Base-by-base conservation (phyloP, 2,888 invertebrate species). In the Zygaena filipendulae region DNA sequence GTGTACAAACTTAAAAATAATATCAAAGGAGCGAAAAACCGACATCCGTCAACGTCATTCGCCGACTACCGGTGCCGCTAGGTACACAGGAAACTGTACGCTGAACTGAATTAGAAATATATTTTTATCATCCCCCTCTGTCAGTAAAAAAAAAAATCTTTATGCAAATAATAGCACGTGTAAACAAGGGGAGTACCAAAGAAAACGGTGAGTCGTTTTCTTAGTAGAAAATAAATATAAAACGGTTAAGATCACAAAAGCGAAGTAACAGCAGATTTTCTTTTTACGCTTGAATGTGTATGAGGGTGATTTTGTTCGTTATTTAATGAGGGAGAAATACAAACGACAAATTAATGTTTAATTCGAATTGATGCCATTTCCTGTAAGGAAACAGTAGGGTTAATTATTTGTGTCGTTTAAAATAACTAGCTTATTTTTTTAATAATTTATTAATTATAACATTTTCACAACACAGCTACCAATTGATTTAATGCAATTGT, bases 141-240 rank as follows among this genome's bases (percentile, higher is more conserved):
- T 29, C 26, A 36, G 50, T 50, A 61, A 59, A 70, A 61, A 59
- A 70, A 16, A 69, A 71, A 70, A 69, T 61, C 60, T 68, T 70
- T 72, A 77, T 75, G 77, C 79, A 77, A 77, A 77, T 77, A 77
- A 69, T 55, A 66, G 62, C 70, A 72, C 70, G 64, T 75, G 75
- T 75, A 70, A 68, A 72, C 60, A 70, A 59, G 54, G 58, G 70
- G 44, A 70, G 63, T 61, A 55, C 52, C 54, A 27, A 37, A 51
- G 50, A 53, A 56, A 59, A 49, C 40, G 43, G 37, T 40, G 33
- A 32, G 33, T 30, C 30, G 34, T 26, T 37, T 33, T 36, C 29
- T 14, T 34, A 27, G 28, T 26, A 35, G 12, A 18, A 31, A 29
- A 29, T 6, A 13, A 29, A 18, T 12, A 27, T 24, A 30, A 22